Base-by-base conservation (phyloP, 2,888 invertebrate genomes). In the Stenolophus ochropezus region DNA sequence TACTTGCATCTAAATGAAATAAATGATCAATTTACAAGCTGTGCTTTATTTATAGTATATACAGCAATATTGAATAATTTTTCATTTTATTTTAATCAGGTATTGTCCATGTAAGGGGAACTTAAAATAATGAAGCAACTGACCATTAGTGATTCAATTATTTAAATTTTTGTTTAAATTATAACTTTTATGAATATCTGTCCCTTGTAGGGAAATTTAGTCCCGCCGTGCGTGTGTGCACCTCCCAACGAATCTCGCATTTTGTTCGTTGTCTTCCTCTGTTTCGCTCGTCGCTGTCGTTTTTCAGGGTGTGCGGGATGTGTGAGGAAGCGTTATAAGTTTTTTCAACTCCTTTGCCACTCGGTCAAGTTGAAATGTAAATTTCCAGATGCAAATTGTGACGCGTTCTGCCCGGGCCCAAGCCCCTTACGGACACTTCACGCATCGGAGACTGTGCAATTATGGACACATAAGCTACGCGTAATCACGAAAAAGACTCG, bases 311-410 rank as follows among this genome's bases (percentile, higher is more conserved):
- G 14, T 25, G 23, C n/a, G 6, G 51, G 49, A 73, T 73, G 73
- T 49, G 73, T 49, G 73, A 73, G 73, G 33, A 73, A 73, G 33
- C 73, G 73, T 73, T 73, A 73, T 73, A 73, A 73, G 49, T 73
- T 69, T 73, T 71, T 73, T 73, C 73, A 73, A 73, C 73, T 73
- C 73, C 51, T 73, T 73, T 51, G 73, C 73, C 33, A 51, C 51
- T 51, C 51, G 73, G 73, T 73, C 73, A 73, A 73, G 73, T 73
- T 47, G 73, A 51, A 73, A 73, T 73, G 47, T 73, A 73, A 73
- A 73, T 73, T 73, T 73, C 27, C 27, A 69, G 65, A 69, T 69
- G 65, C 65, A 69, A 69, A 69, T 69, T 69, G 65, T 33, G 33
- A 6, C 18, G 18, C 14, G 33, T 33, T 69, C 33, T 69, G 56